Base-by-base conservation (phyloP, 2,797 vertebrate species). In the Sebastolobus altivelis region DNA sequence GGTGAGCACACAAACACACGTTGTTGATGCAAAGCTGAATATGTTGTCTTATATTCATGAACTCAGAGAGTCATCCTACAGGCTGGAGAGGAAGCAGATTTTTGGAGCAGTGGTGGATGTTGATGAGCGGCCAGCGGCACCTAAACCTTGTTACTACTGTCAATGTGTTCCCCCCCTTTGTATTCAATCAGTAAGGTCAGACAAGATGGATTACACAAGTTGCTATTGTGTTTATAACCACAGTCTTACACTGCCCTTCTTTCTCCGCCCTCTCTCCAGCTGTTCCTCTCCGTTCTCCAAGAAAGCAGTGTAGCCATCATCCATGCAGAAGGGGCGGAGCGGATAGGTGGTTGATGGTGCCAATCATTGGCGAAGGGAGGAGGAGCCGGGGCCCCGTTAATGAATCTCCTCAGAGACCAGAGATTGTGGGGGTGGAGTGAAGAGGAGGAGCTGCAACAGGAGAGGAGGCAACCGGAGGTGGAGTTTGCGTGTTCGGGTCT, bases 301-400 rank as follows among this genome's bases (percentile, higher is more conserved):
- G 88, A 89, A 88, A 93, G 93, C 89, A 83, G 31, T 29, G 87
- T 87, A 89, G 92, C 81, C 86, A 84, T 95, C 92, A 91, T 82
- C 60, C 77, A 85, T 88, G 88, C 92, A 85, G 20, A 73, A 35
- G 79, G 84, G 93, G 90, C 49, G 89, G 88, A 89, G 81, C 72
- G 86, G 80, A 93, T 94, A 89, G 88, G 89, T 89, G 88, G 90
- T 93, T 96, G 94, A 88, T 95, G 95, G 91, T 97, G 96, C 94
- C 95, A 95, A 89, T 97, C 94, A 92, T 87, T 90, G 88, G 77
- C 77, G 72, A 88, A 88, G 89, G 81, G 91, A 92, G 93, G 92
- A 95, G 93, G 94, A 94, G 91, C 83, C 3, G 87, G 83, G 85
- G 87, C 52, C 93, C 93, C 89, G 92, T 96, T 97, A 97, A 97